Percentiles rank a stretch among this genome's conserved stretches.
Conservation (phyloP, 2,113 vertebrate genomes). For the Lophura nycthemera region DNA sequence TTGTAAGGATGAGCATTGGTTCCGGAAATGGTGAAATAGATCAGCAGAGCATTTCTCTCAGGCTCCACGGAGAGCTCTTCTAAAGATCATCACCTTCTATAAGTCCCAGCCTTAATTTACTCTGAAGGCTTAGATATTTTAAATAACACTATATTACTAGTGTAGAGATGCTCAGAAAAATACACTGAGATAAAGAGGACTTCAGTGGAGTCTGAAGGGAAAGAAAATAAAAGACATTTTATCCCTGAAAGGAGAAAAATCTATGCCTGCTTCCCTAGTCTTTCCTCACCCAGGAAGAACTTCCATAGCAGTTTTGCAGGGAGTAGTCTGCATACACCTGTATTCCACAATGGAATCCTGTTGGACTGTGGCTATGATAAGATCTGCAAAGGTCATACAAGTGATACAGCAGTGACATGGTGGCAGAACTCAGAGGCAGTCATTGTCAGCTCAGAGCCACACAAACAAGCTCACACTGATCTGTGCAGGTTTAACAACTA, state of each 20-base stretch:
- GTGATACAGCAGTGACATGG: neutral
- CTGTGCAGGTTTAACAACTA: neutral
- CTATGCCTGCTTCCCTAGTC: neutral
- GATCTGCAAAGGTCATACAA: neutral
- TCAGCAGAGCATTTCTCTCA: neutral
- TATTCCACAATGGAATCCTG: neutral
- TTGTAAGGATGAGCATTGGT: neutral
- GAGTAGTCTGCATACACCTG: neutral
- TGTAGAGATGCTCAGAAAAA: neutral
- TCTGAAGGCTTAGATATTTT: neutral
- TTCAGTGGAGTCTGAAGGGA: neutral
- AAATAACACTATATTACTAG: neutral
- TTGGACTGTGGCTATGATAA: neutral
- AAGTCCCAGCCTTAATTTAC: neutral
- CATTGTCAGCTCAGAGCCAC: neutral
- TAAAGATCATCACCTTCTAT: neutral
- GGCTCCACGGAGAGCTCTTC: neutral
- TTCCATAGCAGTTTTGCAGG: neutral
- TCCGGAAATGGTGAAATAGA: neutral
- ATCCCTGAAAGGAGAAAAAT: neutral
- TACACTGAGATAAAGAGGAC: neutral
- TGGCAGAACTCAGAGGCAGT: neutral
- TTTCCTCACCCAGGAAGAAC: neutral
- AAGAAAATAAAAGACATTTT: neutral
- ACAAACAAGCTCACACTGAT: accelerated